Conservation (phyloP, 2,888 invertebrate species). For the Erebia palarica region DNA sequence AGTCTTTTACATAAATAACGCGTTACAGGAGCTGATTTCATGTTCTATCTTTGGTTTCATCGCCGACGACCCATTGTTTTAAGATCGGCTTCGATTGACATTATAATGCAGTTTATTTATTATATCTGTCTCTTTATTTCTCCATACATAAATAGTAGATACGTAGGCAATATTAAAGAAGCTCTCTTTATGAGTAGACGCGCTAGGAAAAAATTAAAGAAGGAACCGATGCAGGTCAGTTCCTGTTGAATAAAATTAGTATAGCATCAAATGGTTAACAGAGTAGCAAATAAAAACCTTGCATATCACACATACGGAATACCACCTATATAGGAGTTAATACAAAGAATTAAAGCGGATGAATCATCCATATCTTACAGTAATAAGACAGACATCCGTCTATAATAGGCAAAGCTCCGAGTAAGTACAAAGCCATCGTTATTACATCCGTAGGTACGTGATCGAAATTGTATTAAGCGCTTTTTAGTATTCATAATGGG, state of each 20-base stretch:
- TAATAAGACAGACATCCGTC: constrained; percentile 39
- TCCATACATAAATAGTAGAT: no score
- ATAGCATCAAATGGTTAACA: not conserved
- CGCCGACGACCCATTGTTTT: no score
- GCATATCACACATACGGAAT: not conserved
- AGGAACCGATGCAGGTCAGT: no score
- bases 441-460: constrained; percentile 29
- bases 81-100: no score
- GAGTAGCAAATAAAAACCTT: not conserved
- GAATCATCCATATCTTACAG: constrained; percentile 33
- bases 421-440: constrained; percentile 26
- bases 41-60: no score
- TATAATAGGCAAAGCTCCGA: constrained; percentile 6
- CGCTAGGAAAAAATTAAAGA: no score
- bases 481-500: constrained; percentile 24
- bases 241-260: not conserved
- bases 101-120: no score
- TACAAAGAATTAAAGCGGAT: not conserved
- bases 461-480: constrained; percentile 29
- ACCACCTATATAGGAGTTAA: not conserved
- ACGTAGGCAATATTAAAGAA: no score
- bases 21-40: no score
- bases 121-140: no score
- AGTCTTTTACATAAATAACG: no score
- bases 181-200: no score